Evolutionary conservation across 1,140 invertebrate genomes (phyloP).

Genomic region (Chrysopa pallens): DNA sequence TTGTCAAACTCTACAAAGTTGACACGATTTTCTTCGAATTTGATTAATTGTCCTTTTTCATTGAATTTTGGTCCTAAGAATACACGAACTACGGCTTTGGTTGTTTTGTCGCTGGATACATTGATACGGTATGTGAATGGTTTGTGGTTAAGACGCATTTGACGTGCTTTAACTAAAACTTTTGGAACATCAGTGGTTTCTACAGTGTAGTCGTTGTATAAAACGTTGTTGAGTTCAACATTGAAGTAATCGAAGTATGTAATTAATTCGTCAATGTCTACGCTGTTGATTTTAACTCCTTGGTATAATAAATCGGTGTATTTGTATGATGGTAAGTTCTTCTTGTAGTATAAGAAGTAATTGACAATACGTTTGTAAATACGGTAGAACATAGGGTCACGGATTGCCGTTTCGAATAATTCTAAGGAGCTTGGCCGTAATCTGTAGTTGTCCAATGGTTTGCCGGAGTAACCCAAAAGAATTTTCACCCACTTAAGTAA

Average conservation of each 20-base stretch:
- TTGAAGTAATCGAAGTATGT: constrained; percentile 39
- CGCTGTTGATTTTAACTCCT: constrained; percentile 22
- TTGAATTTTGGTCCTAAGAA: constrained; percentile 40
- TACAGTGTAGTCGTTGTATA: constrained; percentile 12
- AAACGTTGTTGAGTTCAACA: constrained; percentile 31
- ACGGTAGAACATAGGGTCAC: constrained; percentile 47
- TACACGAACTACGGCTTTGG: constrained; percentile 31
- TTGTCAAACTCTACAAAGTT: constrained; percentile 36
- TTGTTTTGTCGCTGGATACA: constrained; percentile 31
- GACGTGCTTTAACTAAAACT: not conserved
- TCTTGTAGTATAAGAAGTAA: constrained; percentile 25
- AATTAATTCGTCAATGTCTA: constrained; percentile 36
- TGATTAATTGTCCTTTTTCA: constrained; percentile 25
- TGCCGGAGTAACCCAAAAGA: constrained; percentile 24
- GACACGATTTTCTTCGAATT: constrained; percentile 28
- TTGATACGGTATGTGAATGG: constrained; percentile 39
- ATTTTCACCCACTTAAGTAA: constrained; percentile 25
- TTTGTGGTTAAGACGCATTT: constrained; percentile 33
- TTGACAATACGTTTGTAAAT: constrained; percentile 33
- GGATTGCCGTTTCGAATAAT: constrained; percentile 34
- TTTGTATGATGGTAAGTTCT: constrained; percentile 32
- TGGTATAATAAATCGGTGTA: constrained; percentile 36
- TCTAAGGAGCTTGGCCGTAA: constrained; percentile 22
- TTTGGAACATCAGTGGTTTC: not conserved
- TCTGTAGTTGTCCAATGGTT: constrained; percentile 23